Percentiles rank a stretch among this genome's conserved stretches.
Evolutionary conservation across 2,113 vertebrate species (phyloP).

Genomic region (Xenopus tropicalis): UCB_Xtro_10.0 CM004452.2:40414001-40414500

Average conservation of each 20-base stretch:
- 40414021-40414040: background rate
- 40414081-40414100: conserved; percentile 11
- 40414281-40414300: conserved; percentile 89
- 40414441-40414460: conserved; percentile 5
- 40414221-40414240: conserved; percentile 93
- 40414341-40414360: conserved; percentile 99
- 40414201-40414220: conserved; percentile 89
- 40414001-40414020: too few relatives aligned
- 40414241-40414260: conserved; percentile 99
- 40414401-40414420: conserved; percentile 88
- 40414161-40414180: too few relatives aligned
- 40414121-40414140: too few relatives aligned
- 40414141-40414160: too few relatives aligned
- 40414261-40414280: conserved; percentile 82
- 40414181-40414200: conserved; percentile 42
- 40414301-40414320: conserved; percentile 94
- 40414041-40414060: background rate
- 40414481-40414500: conserved; percentile 24
- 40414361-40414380: conserved; percentile 93
- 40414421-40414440: conserved; percentile 74
- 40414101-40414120: too few relatives aligned
- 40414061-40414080: background rate
- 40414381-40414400: conserved; percentile 58
- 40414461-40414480: conserved; percentile 13
- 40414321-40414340: conserved; percentile 99